These are phyloP conservation scores for Drosophila pegasa DNA, from an alignment of 2,888 invertebrate species.

Conservation along the genomic window DNA sequence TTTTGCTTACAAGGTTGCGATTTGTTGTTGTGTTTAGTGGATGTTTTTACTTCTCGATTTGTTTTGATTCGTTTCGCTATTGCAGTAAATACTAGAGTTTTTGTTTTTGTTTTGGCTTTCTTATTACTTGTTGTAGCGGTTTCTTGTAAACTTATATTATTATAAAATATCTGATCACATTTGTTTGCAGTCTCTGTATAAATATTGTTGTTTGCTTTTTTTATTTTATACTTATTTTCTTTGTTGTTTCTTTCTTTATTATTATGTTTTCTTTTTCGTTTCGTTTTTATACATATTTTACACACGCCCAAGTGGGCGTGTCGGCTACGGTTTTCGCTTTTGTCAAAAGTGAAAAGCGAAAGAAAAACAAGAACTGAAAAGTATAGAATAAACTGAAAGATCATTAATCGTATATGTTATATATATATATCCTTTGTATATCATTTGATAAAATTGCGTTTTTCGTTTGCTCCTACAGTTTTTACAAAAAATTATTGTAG, in stretches of 20 bases:
- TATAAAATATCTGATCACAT: conserved; percentile 85
- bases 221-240: conserved; percentile 32
- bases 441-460: conserved; percentile 80
- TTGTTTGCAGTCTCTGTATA: conserved; percentile 85
- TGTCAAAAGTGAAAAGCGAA: conserved; percentile 52
- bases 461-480: conserved; percentile 83
- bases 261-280: conserved; percentile 9
- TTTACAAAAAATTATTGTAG: conserved; percentile 73
- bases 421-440: conserved; percentile 15
- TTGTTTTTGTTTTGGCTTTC: conserved; percentile 51
- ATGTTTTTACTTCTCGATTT: conserved; percentile 46
- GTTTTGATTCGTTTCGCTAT: conserved; percentile 66
- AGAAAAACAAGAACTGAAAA: conserved; percentile 54
- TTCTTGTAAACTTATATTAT: conserved; percentile 83
- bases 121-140: conserved; percentile 54
- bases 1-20: conserved; percentile 65
- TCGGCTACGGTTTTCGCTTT: conserved; percentile 48
- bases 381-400: conserved; percentile 35
- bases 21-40: conserved; percentile 47
- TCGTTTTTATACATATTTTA: conserved; percentile 66
- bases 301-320: conserved; percentile 55
- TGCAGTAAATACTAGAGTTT: conserved; percentile 64
- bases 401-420: conserved; percentile 27
- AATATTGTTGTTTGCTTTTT: conserved; percentile 71
- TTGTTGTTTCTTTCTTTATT: neutral